These are phyloP conservation scores for Halcyon malimbica DNA, from an alignment of 2,113 vertebrate species.

Conservation along the genomic window DNA sequence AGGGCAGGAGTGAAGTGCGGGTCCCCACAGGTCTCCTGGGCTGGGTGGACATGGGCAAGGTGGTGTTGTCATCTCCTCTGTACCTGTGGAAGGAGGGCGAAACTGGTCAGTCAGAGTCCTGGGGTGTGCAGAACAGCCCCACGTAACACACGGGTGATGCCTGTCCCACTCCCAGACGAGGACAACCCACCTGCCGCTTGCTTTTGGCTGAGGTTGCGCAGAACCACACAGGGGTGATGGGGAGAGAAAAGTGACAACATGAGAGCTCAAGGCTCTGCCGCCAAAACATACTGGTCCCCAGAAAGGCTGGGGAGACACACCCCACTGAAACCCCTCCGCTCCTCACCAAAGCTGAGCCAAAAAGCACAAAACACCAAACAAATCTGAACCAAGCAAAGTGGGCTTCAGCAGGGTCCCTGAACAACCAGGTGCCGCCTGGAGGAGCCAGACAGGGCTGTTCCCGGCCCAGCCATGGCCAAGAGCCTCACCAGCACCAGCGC, in stretches of 20 bases:
- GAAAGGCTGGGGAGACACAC: neutral
- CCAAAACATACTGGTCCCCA: neutral
- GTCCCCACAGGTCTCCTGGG: neutral
- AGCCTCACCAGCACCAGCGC: no score
- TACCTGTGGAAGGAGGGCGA: neutral
- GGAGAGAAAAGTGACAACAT: neutral
- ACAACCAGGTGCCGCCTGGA: no score
- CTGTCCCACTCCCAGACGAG: accelerated
- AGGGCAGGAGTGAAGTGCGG: neutral
- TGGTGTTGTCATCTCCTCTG: accelerated
- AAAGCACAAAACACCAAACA: neutral
- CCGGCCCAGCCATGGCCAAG: no score
- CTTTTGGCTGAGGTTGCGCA: neutral
- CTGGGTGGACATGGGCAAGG: accelerated
- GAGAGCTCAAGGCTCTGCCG: neutral
- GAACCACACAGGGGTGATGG: accelerated
- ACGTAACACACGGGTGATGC: accelerated
- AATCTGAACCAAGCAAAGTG: neutral
- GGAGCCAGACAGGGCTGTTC: no score
- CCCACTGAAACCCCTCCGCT: no score
- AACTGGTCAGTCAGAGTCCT: accelerated
- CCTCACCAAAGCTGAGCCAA: no score
- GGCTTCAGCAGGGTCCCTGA: no score
- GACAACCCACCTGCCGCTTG: neutral
- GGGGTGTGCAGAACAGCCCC: no score